A percentile compares a stretch with the other conserved stretches of the same genome.
Evolutionary conservation across 2,113 vertebrate species (phyloP).

Genomic region (Chloropsis cyanopogon): DNA sequence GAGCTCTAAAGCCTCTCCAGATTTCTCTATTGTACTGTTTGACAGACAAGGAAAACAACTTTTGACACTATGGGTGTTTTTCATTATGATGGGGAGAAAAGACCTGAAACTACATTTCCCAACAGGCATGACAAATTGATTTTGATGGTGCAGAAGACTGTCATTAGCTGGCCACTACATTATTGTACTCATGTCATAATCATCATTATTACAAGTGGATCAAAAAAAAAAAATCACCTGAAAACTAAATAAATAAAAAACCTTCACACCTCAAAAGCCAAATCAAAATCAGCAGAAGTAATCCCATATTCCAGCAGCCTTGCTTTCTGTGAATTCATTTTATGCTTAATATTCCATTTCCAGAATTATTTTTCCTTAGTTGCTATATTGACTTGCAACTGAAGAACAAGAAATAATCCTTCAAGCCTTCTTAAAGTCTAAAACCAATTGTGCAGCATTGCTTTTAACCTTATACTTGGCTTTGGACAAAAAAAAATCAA

Average conservation of each 20-base stretch:
- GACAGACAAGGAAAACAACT: neutral
- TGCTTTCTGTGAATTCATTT: neutral
- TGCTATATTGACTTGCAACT: conserved; percentile 4
- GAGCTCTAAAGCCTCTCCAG: neutral
- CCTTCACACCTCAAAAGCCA: neutral
- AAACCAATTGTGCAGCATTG: neutral
- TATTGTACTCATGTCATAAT: neutral
- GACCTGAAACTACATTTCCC: neutral
- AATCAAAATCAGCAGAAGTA: neutral
- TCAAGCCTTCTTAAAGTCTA: neutral
- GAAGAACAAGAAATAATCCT: neutral
- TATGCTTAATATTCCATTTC: neutral
- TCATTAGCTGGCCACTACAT: neutral
- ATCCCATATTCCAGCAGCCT: neutral
- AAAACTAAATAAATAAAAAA: neutral
- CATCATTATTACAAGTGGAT: neutral
- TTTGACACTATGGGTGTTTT: neutral
- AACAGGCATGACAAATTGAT: neutral
- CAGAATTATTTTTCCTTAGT: neutral
- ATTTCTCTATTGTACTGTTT: conserved; percentile 30
- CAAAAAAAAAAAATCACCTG: neutral
- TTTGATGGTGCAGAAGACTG: neutral
- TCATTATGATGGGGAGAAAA: neutral
- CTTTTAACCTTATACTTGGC: neutral
- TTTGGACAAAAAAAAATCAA: neutral